Evolutionary conservation across 2,888 invertebrate genomes (phyloP).

Genomic region (Monoplex corrugatus): DNA sequence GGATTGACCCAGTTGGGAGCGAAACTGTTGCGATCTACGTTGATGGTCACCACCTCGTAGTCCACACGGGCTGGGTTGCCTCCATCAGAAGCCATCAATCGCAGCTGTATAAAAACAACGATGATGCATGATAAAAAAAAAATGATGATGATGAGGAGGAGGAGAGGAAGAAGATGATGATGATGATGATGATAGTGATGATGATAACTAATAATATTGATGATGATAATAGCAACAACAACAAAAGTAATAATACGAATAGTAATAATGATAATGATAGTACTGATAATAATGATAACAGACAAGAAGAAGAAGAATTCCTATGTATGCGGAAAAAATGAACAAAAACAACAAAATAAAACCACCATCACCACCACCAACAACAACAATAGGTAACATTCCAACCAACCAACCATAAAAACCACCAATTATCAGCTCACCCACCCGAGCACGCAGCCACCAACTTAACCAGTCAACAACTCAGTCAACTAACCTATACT

Average conservation of each 20-base stretch:
- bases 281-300: background rate
- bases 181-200: background rate
- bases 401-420: too few relatives aligned
- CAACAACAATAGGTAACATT: too few relatives aligned
- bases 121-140: background rate
- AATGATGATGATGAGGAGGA: background rate
- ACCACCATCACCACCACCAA: too few relatives aligned
- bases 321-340: background rate
- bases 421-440: too few relatives aligned
- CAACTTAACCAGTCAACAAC: too few relatives aligned
- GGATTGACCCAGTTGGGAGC: slow-evolving; percentile 61
- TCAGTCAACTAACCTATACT: too few relatives aligned
- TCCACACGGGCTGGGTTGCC: slow-evolving; percentile 57
- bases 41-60: slow-evolving; percentile 69
- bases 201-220: background rate
- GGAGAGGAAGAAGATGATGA: slow-evolving; percentile 4
- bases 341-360: background rate
- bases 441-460: too few relatives aligned
- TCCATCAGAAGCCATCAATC: slow-evolving; percentile 65
- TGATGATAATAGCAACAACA: background rate
- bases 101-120: slow-evolving; percentile 58
- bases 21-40: slow-evolving; percentile 69
- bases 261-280: background rate
- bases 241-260: background rate
- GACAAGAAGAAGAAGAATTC: background rate